Percentiles rank a stretch among this genome's conserved stretches.
Conservation (phyloP, 2,888 invertebrate species). For the Patella pellucida region DNA sequence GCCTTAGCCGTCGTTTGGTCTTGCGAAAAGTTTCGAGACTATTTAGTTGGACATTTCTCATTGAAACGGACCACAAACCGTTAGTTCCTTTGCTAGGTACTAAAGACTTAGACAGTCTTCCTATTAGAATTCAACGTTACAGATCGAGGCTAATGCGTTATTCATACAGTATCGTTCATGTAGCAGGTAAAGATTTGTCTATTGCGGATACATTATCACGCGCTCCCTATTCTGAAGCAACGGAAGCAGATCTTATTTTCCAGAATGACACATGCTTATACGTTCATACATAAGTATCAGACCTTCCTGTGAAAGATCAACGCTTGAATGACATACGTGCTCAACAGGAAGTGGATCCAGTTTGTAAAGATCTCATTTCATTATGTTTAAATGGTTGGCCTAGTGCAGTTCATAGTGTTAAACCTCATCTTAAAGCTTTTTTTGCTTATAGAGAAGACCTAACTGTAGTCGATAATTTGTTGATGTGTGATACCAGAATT, state of each 20-base stretch:
- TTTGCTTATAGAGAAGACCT: too few relatives aligned
- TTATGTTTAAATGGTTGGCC: not conserved
- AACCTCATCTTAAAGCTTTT: not conserved
- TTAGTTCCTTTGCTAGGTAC: too few relatives aligned
- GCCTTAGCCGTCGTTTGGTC: too few relatives aligned
- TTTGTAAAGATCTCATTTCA: not conserved
- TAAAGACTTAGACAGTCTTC: too few relatives aligned
- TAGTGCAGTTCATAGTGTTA: not conserved
- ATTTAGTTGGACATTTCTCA: too few relatives aligned
- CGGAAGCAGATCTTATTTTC: not conserved
- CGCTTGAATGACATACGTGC: not conserved
- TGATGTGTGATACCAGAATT: too few relatives aligned
- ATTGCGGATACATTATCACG: not conserved
- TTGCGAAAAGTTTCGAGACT: too few relatives aligned
- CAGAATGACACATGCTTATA: not conserved
- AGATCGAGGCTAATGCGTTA: too few relatives aligned
- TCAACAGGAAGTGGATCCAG: too few relatives aligned
- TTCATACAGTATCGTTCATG: not conserved
- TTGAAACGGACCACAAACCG: too few relatives aligned
- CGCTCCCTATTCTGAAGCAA: not conserved
- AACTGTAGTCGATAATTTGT: too few relatives aligned
- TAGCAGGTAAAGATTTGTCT: not conserved
- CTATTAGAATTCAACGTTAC: too few relatives aligned
- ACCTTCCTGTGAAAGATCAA: not conserved
- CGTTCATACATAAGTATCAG: not conserved